These are phyloP conservation scores for Acanthornis magna DNA, from an alignment of 2,797 vertebrate genomes.

Conservation along the genomic window DNA sequence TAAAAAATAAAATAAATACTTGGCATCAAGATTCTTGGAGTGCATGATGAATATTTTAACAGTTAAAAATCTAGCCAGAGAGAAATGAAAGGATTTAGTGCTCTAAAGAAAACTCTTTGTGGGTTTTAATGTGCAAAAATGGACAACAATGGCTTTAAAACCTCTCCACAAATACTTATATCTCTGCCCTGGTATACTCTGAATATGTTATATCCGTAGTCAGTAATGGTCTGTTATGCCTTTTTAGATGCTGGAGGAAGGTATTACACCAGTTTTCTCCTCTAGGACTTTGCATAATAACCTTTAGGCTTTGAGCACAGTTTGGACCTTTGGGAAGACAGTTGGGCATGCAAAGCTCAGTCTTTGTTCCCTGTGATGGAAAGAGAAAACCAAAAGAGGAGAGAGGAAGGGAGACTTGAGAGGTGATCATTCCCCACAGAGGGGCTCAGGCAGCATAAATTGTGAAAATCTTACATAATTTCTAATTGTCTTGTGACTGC, in stretches of 20 bases:
- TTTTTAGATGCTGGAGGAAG: conserved; percentile 37
- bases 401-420: neutral
- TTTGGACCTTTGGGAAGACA: conserved; percentile 3
- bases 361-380: neutral
- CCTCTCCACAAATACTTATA: conserved; percentile 64
- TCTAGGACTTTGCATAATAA: conserved; percentile 8
- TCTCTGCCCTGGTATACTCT: conserved; percentile 44
- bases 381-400: neutral
- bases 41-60: conserved; percentile 86
- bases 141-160: conserved; percentile 73
- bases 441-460: neutral
- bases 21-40: conserved; percentile 73
- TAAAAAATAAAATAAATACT: conserved; percentile 67
- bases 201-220: conserved; percentile 32
- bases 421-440: rapidly evolving
- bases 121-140: conserved; percentile 83
- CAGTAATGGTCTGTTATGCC: conserved; percentile 47
- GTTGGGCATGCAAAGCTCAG: neutral
- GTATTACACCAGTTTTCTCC: conserved; percentile 4
- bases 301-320: conserved; percentile 12
- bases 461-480: neutral
- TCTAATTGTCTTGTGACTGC: neutral
- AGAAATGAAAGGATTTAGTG: conserved; percentile 77
- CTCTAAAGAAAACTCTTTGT: conserved; percentile 80
- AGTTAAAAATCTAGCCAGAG: conserved; percentile 77